Base-by-base conservation (phyloP, 2,113 vertebrate genomes). In the Melierax canorus region DNA sequence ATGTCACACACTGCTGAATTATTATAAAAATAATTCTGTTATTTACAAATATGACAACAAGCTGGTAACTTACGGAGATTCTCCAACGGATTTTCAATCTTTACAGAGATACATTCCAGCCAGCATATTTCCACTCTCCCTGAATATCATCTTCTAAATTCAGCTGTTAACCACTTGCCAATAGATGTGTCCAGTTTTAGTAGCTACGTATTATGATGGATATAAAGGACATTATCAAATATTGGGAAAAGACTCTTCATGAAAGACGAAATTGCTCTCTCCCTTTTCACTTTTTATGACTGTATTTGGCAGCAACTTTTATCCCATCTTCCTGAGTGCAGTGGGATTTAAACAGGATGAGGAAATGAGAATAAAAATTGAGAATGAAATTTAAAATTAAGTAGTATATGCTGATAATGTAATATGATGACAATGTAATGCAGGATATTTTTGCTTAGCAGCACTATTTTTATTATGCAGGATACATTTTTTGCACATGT, bases 21-120 rank as follows among this genome's bases (percentile, higher is more conserved):
- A 98, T 86, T 96, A 23, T 62, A 94, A 96, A 97, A 96, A 80
- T 88, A 96, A 97, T 97, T 97, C 56, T 91, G 60, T 97, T 97
- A 91, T 97, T 97, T 97, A 94, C 92, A 97, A 97, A 97, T 94
- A 92, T 80, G 82, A 89, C 74, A 96, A 83, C 73, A 95, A 80
- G 59, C 45, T 92, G 39, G 43, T 96, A 96, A 92, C 29, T 87
- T 92, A 41, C 14, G 53, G 62, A 91, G 17, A 60, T 93, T 88
- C 84, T 95, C 88, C 48, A 86, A 95, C 87, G 81, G 92, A 95
- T 94, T 97, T 68, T 97, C 80, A 96, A 2, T 91, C 58, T 91
- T 96, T 62, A 48, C 27, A 72, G 58, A 78, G 83, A 90, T 18
- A 82, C 10, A 59, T 79, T 92, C 83, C 34, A 93, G 27, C 8